Evolutionary conservation across 2,888 invertebrate genomes (phyloP), one percentile per base, ranked within the genome.

Genomic region (Glyphotaelius pellucidus): DNA sequence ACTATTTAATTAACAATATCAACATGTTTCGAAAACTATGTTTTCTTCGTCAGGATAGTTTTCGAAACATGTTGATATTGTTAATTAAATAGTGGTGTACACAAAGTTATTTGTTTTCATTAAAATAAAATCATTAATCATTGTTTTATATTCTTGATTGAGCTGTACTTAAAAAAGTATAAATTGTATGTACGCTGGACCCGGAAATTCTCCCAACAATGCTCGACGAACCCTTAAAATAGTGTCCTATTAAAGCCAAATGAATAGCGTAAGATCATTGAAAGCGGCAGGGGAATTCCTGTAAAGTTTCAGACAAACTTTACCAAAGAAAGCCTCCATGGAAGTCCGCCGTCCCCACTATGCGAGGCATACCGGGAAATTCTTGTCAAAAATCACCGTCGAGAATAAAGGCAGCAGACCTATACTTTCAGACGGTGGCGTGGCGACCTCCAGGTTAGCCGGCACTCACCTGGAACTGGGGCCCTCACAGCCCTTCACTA

Each of bases 201-300:
- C 25, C 25, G 5, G 25, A 67, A 25, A 25, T 67, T 67, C 80
- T 87, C 47, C 25, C 11, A 80, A 87, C 91, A 87, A 90, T 89
- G 67, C 35, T 32, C 47, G 35, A 52, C 81, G 47, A 89, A 81
- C 89, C 90, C 86, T 90, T 92, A 93, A 93, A 93, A 93, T 92
- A 92, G 92, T 93, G 93, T 93, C 90, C 92, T 90, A 93, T 93
- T 92, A 90, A 90, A 90, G 91, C 87, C 81, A 91, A 93, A 92
- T 91, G 92, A 92, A 92, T 92, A 91, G 93, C 90, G 81, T 79
- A 86, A 92, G 92, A 92, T 92, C 92, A 92, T 91, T 91, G 92
- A 90, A 92, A 87, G 90, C 83, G n/a, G 91, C 32, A 42, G 85
- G 80, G 32, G 90, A 93, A 89, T 92, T 92, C 91, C 86, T 87